These are phyloP conservation scores for Pammene aurita DNA, from an alignment of 2,888 invertebrate species.

Conservation along the genomic window DNA sequence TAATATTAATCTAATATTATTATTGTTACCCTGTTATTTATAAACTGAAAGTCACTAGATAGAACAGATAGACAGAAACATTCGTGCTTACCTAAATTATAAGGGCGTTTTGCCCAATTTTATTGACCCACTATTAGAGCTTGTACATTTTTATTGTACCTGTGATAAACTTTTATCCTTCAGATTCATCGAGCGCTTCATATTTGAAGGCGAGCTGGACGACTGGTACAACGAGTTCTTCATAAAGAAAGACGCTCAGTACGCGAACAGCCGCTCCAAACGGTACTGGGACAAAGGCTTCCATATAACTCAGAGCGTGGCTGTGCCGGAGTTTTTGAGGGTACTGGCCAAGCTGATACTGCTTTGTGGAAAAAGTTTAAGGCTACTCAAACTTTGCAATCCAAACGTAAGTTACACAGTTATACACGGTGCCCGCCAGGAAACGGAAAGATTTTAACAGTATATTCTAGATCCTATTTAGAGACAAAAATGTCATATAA, in stretches of 20 bases:
- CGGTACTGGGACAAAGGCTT: slow-evolving; percentile 88
- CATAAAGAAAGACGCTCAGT: slow-evolving; percentile 87
- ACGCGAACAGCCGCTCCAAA: slow-evolving; percentile 84
- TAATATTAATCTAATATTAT: no score
- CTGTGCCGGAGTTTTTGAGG: slow-evolving; percentile 87
- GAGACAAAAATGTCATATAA: no score
- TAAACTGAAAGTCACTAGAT: no score
- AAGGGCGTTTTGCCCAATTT: no score
- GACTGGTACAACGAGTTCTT: slow-evolving; percentile 94
- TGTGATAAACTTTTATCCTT: background rate
- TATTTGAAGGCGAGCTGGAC: slow-evolving; percentile 92
- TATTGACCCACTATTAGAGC: no score
- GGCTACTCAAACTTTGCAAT: slow-evolving; percentile 87
- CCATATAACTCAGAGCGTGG: slow-evolving; percentile 74
- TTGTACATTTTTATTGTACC: no score
- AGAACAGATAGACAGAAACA: no score
- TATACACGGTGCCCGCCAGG: no score
- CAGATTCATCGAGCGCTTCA: slow-evolving; percentile 91
- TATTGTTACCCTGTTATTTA: no score
- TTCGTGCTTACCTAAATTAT: no score
- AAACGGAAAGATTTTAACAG: no score
- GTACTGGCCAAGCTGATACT: slow-evolving; percentile 86
- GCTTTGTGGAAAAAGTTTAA: slow-evolving; percentile 89
- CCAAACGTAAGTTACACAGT: slow-evolving; percentile 87
- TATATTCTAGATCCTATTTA: no score